These are phyloP conservation scores for Diarsia brunnea DNA, from an alignment of 2,888 invertebrate genomes.

Conservation along the genomic window DNA sequence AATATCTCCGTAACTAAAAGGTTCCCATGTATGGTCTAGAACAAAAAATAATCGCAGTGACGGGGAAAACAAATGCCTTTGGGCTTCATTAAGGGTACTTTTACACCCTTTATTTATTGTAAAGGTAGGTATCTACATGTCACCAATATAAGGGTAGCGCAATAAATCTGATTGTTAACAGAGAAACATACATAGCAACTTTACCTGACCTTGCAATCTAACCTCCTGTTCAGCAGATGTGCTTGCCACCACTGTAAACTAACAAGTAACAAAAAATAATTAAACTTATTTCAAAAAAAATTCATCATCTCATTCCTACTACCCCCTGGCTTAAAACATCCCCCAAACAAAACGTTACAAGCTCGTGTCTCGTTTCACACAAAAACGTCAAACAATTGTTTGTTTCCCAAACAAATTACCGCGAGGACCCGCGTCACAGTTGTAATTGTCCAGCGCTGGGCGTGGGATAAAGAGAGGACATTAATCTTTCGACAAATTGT, in stretches of 20 bases:
- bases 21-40: too few species aligned
- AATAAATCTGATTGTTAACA: background rate
- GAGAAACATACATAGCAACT: background rate
- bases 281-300: background rate
- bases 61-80: too few species aligned
- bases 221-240: background rate
- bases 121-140: too few species aligned
- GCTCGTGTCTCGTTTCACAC: constrained; percentile 13
- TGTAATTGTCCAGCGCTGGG: constrained; percentile 50
- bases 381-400: constrained; percentile 52
- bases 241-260: too few species aligned
- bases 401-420: constrained; percentile 44
- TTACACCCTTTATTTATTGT: too few species aligned
- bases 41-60: too few species aligned
- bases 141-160: background rate
- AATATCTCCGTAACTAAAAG: too few species aligned
- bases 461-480: constrained; percentile 44
- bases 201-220: background rate
- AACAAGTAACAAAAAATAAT: background rate
- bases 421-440: constrained; percentile 46
- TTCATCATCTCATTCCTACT: background rate
- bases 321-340: constrained; percentile 15
- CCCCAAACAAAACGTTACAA: constrained; percentile 12
- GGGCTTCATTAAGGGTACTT: too few species aligned
- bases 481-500: constrained; percentile 52